A percentile compares a stretch with the other conserved stretches of the same genome.
phyloP scores from a whole-genome alignment of 64 coral and sea anemone species.

The Stylophora pistillata region DNA sequence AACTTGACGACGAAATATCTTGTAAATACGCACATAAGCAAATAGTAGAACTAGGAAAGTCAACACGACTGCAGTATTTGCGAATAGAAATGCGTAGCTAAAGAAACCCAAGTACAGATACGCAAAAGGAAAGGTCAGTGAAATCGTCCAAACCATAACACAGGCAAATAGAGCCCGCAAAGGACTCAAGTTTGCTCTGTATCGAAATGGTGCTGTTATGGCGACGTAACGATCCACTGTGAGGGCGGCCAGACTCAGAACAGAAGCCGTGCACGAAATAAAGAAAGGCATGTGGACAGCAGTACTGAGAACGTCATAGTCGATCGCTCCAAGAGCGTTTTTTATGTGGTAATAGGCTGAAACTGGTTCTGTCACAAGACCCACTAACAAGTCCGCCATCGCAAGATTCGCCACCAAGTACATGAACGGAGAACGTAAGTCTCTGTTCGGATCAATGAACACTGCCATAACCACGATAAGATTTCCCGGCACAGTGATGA shows the following conservation, averaged over 20 bases:
- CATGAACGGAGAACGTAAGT: slow-evolving; percentile 89
- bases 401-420: slow-evolving; percentile 92
- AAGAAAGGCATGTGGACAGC: slow-evolving; percentile 93
- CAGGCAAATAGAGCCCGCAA: slow-evolving; percentile 65
- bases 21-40: slow-evolving; percentile 83
- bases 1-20: slow-evolving; percentile 81
- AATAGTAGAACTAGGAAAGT: slow-evolving; percentile 79
- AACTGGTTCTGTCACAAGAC: slow-evolving; percentile 82
- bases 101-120: slow-evolving; percentile 84
- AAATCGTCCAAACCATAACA: slow-evolving; percentile 62
- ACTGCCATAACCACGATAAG: slow-evolving; percentile 89
- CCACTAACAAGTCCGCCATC: slow-evolving; percentile 90
- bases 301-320: slow-evolving; percentile 2
- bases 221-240: slow-evolving; percentile 84
- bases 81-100: slow-evolving; percentile 83
- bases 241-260: slow-evolving; percentile 81
- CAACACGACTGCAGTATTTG: slow-evolving; percentile 79
- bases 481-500: slow-evolving; percentile 89
- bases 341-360: slow-evolving; percentile 72
- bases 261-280: slow-evolving; percentile 89
- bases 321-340: slow-evolving; percentile 65
- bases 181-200: slow-evolving; percentile 66
- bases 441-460: slow-evolving; percentile 92
- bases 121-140: slow-evolving; percentile 74
- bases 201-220: slow-evolving; percentile 78